Percentiles rank a stretch among this genome's conserved stretches.
These are phyloP conservation scores for Isaurus tuberculatus DNA, from an alignment of 92 coral and sea anemone genomes.

Conservation along the genomic window DNA sequence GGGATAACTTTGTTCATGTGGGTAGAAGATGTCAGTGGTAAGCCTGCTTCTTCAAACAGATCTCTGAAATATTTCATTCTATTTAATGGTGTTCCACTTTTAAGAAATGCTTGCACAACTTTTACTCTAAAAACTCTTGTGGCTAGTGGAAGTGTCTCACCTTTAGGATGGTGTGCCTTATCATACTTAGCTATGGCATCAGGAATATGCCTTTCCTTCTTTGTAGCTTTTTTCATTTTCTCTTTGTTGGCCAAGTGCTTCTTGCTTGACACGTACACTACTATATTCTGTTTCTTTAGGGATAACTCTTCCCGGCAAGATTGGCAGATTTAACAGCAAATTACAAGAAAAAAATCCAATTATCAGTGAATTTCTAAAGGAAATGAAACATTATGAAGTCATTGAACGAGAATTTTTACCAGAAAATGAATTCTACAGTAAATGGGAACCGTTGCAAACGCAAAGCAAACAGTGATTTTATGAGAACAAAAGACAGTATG, in stretches of 20 bases:
- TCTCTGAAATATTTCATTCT: constrained; percentile 47
- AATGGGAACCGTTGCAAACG: too few species aligned
- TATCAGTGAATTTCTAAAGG: too few species aligned
- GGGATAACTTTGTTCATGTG: not conserved
- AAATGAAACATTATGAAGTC: too few species aligned
- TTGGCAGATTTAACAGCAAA: too few species aligned
- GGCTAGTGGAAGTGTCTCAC: constrained; percentile 47
- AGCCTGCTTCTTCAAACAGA: constrained; percentile 39
- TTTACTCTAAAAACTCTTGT: constrained; percentile 56
- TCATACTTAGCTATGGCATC: constrained; percentile 55
- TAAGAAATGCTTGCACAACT: constrained; percentile 53
- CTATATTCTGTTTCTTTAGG: constrained; percentile 42
- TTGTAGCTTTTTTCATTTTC: constrained; percentile 26
- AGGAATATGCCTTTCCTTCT: constrained; percentile 47
- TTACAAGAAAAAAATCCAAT: too few species aligned
- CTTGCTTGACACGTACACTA: constrained; percentile 47
- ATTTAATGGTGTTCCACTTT: constrained; percentile 57
- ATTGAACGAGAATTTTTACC: too few species aligned
- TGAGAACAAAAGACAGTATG: too few species aligned
- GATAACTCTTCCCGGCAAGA: constrained; percentile 52
- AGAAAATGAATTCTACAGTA: too few species aligned
- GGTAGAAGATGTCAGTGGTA: not conserved
- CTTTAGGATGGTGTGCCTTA: constrained; percentile 57
- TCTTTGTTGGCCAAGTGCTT: constrained; percentile 56
- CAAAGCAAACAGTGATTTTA: too few species aligned